A percentile compares a stretch with the other conserved stretches of the same genome.
phyloP scores from a whole-genome alignment of 2,113 vertebrate genomes.

The Bubo bubo region DNA sequence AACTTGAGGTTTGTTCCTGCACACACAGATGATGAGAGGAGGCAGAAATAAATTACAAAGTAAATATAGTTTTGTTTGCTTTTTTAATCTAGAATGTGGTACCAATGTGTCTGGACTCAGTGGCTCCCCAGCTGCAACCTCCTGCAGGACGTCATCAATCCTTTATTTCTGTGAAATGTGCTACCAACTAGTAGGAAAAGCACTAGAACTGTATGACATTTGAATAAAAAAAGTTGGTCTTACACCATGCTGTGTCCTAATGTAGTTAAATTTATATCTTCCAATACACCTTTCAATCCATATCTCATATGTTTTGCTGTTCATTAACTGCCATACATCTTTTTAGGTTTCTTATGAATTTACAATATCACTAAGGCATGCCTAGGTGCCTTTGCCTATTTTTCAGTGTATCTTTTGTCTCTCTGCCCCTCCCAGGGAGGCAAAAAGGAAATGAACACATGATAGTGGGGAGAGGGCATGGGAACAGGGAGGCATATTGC shows the following conservation, averaged over 20 bases:
- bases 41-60: conserved; percentile 41
- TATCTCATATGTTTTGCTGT: neutral
- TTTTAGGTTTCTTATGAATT: neutral
- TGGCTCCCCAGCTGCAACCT: conserved; percentile 6
- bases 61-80: conserved; percentile 54
- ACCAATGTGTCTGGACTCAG: conserved; percentile 28
- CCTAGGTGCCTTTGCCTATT: neutral
- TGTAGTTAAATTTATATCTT: neutral
- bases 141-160: conserved; percentile 14
- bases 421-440: neutral
- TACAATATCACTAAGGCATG: neutral
- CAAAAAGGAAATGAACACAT: neutral
- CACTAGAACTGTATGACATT: neutral
- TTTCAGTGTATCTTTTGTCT: neutral
- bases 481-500: neutral
- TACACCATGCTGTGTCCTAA: neutral
- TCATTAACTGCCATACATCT: neutral
- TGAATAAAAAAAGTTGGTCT: conserved; percentile 2
- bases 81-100: conserved; percentile 50
- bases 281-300: neutral
- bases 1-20: neutral
- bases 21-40: neutral
- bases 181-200: neutral
- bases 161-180: conserved; percentile 18
- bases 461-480: neutral